Evolutionary conservation across 2,113 vertebrate species (phyloP), one percentile per base, ranked within the genome.

Genomic region (Pseudorasbora parva): DNA sequence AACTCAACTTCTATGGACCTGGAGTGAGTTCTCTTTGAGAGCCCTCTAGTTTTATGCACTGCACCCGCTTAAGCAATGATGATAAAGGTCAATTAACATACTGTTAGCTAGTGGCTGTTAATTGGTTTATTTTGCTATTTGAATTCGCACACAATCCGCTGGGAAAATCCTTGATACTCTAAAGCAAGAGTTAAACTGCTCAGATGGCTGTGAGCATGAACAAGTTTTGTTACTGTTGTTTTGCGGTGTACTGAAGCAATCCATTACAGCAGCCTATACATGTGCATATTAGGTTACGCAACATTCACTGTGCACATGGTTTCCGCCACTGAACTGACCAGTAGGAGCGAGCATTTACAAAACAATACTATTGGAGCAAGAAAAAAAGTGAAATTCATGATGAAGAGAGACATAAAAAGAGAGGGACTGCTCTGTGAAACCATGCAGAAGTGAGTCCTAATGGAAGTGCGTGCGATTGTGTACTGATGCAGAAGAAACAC

Each of bases 201-300:
- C 5, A 47, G 56, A 12, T 23, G 19, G 41, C 69, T 5, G 37
- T 30, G 4, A 49, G 37, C 21, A 37, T 51, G 8, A 51, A 25
- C 60, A 3, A 62, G 60, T 17, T 23, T 17, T n/a, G 68, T 59
- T 57, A 8, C 43, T 41, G 77, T 83, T 57, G 62, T 59, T 19
- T 54, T 59, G 59, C 66, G 60, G 54, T 73, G 77, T 30, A 66
- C 47, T 4, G 25, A 77, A 75, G 23, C 68, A 82, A 41, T 66
- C 60, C 30, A 83, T 83, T 81, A 82, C 25, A 19, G 62, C 27
- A 45, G 37, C 69, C 23, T 41, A 19, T 49, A 37, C 9, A 33
- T 64, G 59, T 64, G 27, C 47, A 47, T 9, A 27, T 30, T 54
- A 60, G 23, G 64, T 79, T 82, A 85, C 19, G 59, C 45, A 88